A percentile compares a stretch with the other conserved stretches of the same genome.
These are phyloP conservation scores for Pitangus sulphuratus DNA, from an alignment of 2,797 vertebrate species.

Conservation along the genomic window DNA sequence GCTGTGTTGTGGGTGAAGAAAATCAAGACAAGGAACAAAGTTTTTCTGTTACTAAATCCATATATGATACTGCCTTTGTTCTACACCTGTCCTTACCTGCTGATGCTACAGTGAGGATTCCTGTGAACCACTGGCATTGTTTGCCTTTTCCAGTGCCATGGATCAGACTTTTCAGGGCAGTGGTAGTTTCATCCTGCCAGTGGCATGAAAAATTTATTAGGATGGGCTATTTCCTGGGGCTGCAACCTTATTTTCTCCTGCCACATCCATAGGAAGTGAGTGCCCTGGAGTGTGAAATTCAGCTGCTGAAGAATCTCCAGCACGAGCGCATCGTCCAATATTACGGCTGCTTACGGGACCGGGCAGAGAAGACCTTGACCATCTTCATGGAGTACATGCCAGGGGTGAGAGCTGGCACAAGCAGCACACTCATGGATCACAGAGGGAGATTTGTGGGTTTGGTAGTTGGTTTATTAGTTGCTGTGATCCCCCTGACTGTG, in stretches of 20 bases:
- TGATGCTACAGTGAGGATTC: neutral
- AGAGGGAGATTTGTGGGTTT: neutral
- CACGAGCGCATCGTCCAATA: constrained; percentile 97
- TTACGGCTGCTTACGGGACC: constrained; percentile 92
- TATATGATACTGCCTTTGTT: neutral
- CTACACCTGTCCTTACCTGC: neutral
- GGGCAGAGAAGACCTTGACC: constrained; percentile 91
- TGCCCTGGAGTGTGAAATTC: constrained; percentile 97
- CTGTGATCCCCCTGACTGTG: neutral
- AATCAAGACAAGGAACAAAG: neutral
- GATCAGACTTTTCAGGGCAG: neutral
- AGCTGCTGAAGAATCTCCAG: constrained; percentile 95
- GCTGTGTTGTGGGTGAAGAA: neutral
- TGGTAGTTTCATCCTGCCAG: neutral
- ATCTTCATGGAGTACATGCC: constrained; percentile 99
- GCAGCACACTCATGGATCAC: neutral
- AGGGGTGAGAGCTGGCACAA: constrained; percentile 81
- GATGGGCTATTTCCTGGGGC: neutral
- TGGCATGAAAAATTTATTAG: neutral
- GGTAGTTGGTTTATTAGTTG: neutral
- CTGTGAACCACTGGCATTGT: neutral
- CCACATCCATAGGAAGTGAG: constrained; percentile 87
- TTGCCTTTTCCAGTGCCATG: neutral
- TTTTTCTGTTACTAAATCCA: neutral
- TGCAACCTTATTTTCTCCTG: neutral